Evolutionary conservation across 2,797 vertebrate genomes (phyloP).

Genomic region (Galaxias olidus): DNA sequence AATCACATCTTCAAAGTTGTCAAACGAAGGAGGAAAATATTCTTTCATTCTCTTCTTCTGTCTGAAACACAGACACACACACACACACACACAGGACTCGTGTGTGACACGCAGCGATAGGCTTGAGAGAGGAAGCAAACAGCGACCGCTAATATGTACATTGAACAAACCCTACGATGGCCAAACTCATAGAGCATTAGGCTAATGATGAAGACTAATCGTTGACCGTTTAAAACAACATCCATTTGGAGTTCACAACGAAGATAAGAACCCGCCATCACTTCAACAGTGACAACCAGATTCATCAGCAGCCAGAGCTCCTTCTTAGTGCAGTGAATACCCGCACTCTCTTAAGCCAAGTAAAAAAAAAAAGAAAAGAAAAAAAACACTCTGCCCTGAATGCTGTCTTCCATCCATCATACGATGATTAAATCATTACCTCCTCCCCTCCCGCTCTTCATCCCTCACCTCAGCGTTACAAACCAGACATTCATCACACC

Average conservation of each 20-base stretch:
- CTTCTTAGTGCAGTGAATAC: slow-evolving; percentile 55
- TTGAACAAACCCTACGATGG: neutral
- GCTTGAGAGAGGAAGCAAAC: neutral
- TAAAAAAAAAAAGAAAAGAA: slow-evolving; percentile 40
- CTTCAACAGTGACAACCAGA: slow-evolving; percentile 52
- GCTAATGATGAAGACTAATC: slow-evolving; percentile 46
- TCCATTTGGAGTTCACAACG: slow-evolving; percentile 45
- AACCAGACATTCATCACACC: slow-evolving; percentile 58
- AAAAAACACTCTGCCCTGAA: slow-evolving; percentile 44
- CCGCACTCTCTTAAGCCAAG: slow-evolving; percentile 42
- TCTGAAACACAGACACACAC: neutral
- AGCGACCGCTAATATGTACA: slow-evolving; percentile 1
- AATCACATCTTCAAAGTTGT: neutral
- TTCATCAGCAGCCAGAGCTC: slow-evolving; percentile 55
- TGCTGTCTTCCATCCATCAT: slow-evolving; percentile 66
- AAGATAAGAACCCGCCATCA: slow-evolving; percentile 55
- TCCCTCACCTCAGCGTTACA: slow-evolving; percentile 45
- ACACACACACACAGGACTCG: too few relatives aligned
- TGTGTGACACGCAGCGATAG: neutral
- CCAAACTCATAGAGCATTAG: slow-evolving; percentile 32
- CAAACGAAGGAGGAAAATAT: slow-evolving; percentile 27
- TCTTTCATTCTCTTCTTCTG: too few relatives aligned
- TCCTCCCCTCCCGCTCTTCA: slow-evolving; percentile 2
- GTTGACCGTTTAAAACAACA: slow-evolving; percentile 45
- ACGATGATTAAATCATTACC: slow-evolving; percentile 61